phyloP scores from a whole-genome alignment of 2,113 vertebrate species.

The Microtus montanus region DNA sequence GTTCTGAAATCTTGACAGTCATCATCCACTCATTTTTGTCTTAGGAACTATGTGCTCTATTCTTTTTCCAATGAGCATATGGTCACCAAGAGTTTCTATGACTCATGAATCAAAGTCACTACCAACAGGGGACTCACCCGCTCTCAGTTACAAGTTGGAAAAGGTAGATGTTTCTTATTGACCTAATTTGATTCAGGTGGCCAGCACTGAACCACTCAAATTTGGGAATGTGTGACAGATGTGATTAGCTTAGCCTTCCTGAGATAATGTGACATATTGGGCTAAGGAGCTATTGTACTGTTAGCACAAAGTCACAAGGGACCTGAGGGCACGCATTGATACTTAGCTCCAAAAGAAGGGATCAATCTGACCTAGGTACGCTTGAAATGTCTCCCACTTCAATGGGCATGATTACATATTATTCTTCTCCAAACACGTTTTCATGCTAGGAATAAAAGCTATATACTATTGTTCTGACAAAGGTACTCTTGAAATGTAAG shows the following conservation, averaged over 20 bases:
- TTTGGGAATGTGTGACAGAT: background rate
- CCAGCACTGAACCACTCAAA: background rate
- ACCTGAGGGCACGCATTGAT: background rate
- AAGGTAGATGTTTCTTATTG: background rate
- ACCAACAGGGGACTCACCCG: background rate
- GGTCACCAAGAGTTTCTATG: background rate
- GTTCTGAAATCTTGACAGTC: background rate
- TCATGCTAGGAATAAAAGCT: background rate
- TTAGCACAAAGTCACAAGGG: background rate
- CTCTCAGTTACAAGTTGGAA: slow-evolving; percentile 12
- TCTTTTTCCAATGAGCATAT: background rate
- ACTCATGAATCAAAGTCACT: background rate
- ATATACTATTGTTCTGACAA: background rate
- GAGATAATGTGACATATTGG: background rate
- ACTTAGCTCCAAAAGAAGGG: background rate
- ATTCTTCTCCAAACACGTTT: background rate
- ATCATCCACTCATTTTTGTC: background rate
- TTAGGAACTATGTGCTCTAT: background rate
- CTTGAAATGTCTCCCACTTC: background rate
- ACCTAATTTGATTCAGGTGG: background rate
- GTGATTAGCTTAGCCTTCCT: background rate
- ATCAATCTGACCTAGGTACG: background rate
- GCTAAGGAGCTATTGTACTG: background rate
- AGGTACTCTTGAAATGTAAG: background rate
- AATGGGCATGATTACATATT: background rate